Evolutionary conservation across 1,140 invertebrate genomes (phyloP).

Genomic region (Anastrepha obliqua): DNA sequence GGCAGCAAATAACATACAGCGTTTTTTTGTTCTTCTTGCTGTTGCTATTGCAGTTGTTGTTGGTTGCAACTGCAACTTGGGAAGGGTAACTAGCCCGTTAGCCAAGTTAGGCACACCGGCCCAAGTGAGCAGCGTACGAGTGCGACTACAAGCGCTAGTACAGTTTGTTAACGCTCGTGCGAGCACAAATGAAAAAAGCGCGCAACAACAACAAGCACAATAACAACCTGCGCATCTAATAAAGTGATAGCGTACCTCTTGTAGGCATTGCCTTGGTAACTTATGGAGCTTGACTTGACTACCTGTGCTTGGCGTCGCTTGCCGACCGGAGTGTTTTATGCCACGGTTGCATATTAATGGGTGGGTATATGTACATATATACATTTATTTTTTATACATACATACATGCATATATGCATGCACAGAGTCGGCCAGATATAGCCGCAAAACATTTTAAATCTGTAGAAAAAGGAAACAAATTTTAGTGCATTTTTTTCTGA

Average conservation of each 20-base stretch:
- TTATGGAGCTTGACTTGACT: constrained; percentile 31
- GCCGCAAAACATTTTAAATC: no score
- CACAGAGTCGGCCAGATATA: no score
- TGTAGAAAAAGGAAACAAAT: no score
- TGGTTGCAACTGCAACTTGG: neutral
- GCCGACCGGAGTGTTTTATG: no score
- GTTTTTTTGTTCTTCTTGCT: neutral
- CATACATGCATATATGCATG: no score
- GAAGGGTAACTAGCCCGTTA: constrained; percentile 14
- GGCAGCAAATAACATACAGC: neutral
- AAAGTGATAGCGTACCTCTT: neutral
- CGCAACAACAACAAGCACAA: neutral
- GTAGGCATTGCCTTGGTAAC: neutral
- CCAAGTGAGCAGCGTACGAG: neutral
- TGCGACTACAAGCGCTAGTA: neutral
- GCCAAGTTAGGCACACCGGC: neutral
- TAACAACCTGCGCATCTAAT: neutral
- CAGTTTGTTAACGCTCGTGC: constrained; percentile 49
- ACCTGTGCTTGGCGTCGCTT: neutral
- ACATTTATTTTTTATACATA: no score
- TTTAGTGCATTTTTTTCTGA: no score
- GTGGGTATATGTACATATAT: no score
- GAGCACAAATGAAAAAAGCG: constrained; percentile 22
- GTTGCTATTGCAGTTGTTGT: neutral
- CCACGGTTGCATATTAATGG: no score